Conservation (phyloP, 2,113 vertebrate species). For the Daubentonia madagascariensis region DNA sequence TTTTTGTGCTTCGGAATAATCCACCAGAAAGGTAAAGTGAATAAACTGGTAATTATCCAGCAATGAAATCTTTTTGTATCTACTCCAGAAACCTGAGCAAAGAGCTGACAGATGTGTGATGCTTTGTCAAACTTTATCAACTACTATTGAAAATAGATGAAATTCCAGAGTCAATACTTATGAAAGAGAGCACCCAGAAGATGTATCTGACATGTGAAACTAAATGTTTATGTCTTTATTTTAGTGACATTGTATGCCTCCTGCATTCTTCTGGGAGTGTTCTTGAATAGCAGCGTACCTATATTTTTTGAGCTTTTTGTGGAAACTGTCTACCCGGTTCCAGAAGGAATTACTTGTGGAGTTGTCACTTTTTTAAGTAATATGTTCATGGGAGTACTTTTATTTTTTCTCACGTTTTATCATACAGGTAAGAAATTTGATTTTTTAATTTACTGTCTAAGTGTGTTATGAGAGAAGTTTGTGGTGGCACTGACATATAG, state of each 20-base stretch:
- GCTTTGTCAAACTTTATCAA: background rate
- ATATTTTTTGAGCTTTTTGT: conserved; percentile 99
- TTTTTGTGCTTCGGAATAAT: conserved; percentile 37
- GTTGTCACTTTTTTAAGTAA: conserved; percentile 97
- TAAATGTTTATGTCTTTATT: conserved; percentile 69
- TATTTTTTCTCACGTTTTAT: conserved; percentile 97
- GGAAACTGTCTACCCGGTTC: conserved; percentile 98
- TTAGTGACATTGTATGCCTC: conserved; percentile 95
- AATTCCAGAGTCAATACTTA: background rate
- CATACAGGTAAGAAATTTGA: conserved; percentile 89
- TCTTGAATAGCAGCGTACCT: conserved; percentile 95
- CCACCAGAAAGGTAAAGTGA: conserved; percentile 22
- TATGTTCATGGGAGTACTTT: conserved; percentile 93
- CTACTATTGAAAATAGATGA: background rate
- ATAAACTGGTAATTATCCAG: background rate
- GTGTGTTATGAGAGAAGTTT: background rate
- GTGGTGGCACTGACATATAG: background rate
- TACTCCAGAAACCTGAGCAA: background rate
- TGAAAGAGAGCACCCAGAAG: background rate
- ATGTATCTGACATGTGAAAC: background rate
- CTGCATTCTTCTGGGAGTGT: conserved; percentile 96
- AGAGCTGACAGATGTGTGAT: background rate
- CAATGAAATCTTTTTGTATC: background rate
- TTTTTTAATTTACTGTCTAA: conserved; percentile 51
- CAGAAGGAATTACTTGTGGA: conserved; percentile 98